phyloP scores from a whole-genome alignment of 2,113 vertebrate species.

The Menura novaehollandiae region DNA sequence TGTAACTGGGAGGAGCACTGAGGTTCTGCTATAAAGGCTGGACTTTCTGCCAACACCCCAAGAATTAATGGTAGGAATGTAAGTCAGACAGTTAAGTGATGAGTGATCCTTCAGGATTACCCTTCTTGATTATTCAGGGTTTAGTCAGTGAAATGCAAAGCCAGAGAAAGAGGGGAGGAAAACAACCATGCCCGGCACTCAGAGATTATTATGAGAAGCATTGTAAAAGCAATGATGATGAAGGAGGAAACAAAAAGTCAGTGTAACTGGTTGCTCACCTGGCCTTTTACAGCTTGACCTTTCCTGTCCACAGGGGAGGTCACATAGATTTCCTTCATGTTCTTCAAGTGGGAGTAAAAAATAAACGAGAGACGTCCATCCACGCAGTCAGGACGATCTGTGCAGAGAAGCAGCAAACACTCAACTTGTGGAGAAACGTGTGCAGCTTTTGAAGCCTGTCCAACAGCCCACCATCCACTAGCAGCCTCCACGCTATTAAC shows the following conservation, averaged over 20 bases:
- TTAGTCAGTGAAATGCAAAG: background rate
- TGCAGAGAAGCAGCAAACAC: background rate
- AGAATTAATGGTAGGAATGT: background rate
- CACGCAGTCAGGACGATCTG: constrained; percentile 90
- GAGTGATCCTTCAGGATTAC: background rate
- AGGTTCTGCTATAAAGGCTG: background rate
- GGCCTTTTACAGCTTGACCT: constrained; percentile 83
- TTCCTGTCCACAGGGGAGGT: constrained; percentile 75
- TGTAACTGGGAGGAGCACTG: background rate
- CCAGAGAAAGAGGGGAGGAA: background rate
- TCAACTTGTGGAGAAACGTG: background rate
- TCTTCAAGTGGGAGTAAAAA: constrained; percentile 93
- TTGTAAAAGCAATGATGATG: background rate
- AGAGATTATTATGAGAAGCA: background rate
- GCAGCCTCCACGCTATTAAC: background rate
- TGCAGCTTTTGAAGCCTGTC: background rate
- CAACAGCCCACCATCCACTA: background rate
- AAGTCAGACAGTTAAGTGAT: background rate
- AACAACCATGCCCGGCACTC: background rate
- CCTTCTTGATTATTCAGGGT: background rate
- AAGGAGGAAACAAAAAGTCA: background rate
- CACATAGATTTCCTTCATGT: constrained; percentile 92
- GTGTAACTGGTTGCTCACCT: constrained; percentile 72
- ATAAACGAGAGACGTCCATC: constrained; percentile 85
- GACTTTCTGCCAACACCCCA: background rate